Base-by-base conservation (phyloP, 2,888 invertebrate genomes). In the Apotomis capreana region DNA sequence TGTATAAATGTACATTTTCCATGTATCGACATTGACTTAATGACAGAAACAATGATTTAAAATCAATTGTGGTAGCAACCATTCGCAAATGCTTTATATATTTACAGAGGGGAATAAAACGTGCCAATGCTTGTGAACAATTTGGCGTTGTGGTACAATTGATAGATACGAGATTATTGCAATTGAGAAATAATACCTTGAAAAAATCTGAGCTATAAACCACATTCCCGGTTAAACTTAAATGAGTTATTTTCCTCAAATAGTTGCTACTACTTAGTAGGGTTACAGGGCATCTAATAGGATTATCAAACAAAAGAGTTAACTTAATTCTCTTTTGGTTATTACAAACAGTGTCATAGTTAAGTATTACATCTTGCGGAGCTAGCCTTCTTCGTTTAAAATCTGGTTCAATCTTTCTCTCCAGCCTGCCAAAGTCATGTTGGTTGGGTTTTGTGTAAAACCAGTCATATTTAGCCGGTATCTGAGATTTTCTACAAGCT, bases 281-380 rank as follows among this genome's bases (percentile, higher is more conserved):
- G 37, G 63, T 54, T 26, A 72, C 68, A 44, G 62, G 72, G 52
- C 46, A 68, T 37, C 37, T 58, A 9, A 72, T 13, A 3, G 44
- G 52, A 26, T 68, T 37, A 13, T 72, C 63, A 68, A 72, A 72
- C 9, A 63, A 58, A 40, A 72, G 58, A 37, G 54, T 72, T 63
- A 68, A 44, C 58, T 59, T 36, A n/a, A 72, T 54, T 5, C 58
- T 59, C 68, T 68, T 26, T 58, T 63, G 68, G 6, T 54, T 15
- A 51, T 63, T 72, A 59, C 68, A 63, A n/a, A 72, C 63, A 37
- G 57, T 57, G 57, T 72, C 72, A 68, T 72, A 72, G 63, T 72
- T 52, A 10, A 72, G 68, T 26, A 72, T 37, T 2, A 59, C 15
- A 37, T 57, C 63, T 59, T 59, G 46, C 15, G 68, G 59, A 63